Evolutionary conservation across 2,797 vertebrate species (phyloP).

Genomic region (Catamblyrhynchus diadema): DNA sequence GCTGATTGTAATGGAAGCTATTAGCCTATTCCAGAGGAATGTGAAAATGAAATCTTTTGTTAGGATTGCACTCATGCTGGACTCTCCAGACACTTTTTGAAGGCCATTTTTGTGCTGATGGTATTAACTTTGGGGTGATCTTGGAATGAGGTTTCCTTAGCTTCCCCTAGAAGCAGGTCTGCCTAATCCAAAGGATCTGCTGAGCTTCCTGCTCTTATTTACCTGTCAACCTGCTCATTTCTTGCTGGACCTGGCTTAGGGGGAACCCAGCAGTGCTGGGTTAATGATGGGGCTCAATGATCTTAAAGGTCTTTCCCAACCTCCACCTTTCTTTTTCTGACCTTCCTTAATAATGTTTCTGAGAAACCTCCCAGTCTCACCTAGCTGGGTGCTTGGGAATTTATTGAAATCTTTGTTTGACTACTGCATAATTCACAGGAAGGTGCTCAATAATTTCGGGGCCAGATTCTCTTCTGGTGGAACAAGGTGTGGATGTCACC

Average conservation of each 20-base stretch:
- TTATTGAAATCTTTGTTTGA: not conserved
- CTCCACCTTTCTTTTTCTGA: too few species aligned
- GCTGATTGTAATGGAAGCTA: not conserved
- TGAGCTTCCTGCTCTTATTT: not conserved
- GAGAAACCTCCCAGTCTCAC: not conserved
- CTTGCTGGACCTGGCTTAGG: rapidly evolving
- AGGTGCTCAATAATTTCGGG: not conserved
- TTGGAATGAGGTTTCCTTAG: not conserved
- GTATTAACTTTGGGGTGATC: not conserved
- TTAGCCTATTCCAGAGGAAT: not conserved
- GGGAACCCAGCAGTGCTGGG: not conserved
- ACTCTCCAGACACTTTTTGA: not conserved
- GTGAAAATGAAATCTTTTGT: not conserved
- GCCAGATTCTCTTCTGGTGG: not conserved
- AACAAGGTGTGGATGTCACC: not conserved
- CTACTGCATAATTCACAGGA: not conserved
- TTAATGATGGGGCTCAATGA: rapidly evolving
- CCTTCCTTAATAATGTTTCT: not conserved
- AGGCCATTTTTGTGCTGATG: not conserved
- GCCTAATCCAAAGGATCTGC: not conserved
- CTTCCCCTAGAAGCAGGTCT: not conserved
- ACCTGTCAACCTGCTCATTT: not conserved
- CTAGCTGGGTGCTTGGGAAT: not conserved
- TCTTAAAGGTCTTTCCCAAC: not conserved
- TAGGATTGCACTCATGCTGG: not conserved